These are phyloP conservation scores for Lepilemur septentrionalis DNA, from an alignment of 2,797 vertebrate species.

Conservation along the genomic window DNA sequence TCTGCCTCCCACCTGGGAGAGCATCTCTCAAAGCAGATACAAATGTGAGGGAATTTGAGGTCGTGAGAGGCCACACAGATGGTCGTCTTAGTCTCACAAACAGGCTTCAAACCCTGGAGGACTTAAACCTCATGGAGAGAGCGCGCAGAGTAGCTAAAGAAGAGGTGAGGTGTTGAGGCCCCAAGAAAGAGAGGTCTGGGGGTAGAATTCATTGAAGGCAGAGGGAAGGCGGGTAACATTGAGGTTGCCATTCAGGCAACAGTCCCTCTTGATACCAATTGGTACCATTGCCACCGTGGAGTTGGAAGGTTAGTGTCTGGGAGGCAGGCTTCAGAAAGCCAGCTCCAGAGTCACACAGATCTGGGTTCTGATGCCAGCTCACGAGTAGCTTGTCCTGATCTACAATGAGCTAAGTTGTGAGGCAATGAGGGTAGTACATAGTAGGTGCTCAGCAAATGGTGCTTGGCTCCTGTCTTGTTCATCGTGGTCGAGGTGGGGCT, in stretches of 20 bases:
- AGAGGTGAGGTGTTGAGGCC: background rate
- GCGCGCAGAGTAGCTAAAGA: background rate
- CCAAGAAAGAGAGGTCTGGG: background rate
- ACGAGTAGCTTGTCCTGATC: background rate
- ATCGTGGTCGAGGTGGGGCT: rapidly evolving
- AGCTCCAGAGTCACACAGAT: background rate
- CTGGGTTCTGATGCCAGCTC: background rate
- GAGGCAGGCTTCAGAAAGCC: background rate
- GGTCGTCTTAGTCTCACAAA: background rate
- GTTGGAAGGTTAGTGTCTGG: background rate
- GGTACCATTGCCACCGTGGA: background rate
- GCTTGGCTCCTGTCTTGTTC: background rate
- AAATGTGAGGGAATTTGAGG: background rate
- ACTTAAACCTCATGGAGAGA: background rate
- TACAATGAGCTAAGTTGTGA: background rate
- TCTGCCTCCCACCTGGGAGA: background rate
- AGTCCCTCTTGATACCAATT: background rate
- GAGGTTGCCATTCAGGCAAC: background rate
- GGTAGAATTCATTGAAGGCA: background rate
- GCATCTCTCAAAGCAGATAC: background rate
- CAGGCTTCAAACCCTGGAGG: background rate
- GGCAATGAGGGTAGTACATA: too few species aligned
- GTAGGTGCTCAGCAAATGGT: background rate
- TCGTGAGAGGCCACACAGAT: background rate
- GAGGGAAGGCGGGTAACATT: background rate